Evolutionary conservation across 2,888 invertebrate genomes (phyloP).

Genomic region (Rhagophthalmus giganteus): DNA sequence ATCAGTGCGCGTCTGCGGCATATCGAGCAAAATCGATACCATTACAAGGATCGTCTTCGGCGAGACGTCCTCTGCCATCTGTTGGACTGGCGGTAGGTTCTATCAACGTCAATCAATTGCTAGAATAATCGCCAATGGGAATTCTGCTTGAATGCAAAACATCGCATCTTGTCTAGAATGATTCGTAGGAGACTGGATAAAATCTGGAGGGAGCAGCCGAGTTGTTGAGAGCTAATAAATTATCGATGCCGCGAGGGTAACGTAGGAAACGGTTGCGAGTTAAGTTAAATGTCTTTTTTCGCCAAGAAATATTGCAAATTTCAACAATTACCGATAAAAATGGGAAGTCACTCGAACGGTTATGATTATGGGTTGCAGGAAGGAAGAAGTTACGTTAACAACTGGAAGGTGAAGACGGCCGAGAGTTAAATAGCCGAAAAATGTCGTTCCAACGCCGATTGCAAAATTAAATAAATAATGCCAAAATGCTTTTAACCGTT

Average conservation of each 20-base stretch:
- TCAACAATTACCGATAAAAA: constrained; percentile 35
- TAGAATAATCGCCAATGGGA: constrained; percentile 45
- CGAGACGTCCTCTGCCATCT: constrained; percentile 33
- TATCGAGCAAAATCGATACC: constrained; percentile 39
- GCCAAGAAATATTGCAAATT: constrained; percentile 34
- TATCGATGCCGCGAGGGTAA: constrained; percentile 37
- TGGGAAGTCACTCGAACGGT: constrained; percentile 23
- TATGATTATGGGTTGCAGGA: constrained; percentile 27
- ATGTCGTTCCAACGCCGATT: constrained; percentile 11
- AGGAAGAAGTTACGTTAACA: constrained; percentile 29
- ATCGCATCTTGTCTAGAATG: constrained; percentile 33
- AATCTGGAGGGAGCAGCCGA: constrained; percentile 35
- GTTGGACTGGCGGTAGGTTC: constrained; percentile 36
- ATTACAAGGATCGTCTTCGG: constrained; percentile 37
- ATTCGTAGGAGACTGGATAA: constrained; percentile 37
- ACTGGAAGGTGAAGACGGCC: constrained; percentile 16
- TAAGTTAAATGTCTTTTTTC: constrained; percentile 30
- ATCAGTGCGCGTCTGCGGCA: constrained; percentile 47
- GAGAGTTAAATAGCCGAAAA: constrained; percentile 24
- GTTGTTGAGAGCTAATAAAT: constrained; percentile 42
- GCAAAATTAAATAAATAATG: constrained; percentile 10
- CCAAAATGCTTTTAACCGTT: no score
- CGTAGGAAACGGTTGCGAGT: constrained; percentile 27
- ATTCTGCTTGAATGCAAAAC: constrained; percentile 42
- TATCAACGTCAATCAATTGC: constrained; percentile 45